These are phyloP conservation scores for Papilio elwesi DNA, from an alignment of 2,888 invertebrate genomes.

Conservation along the genomic window DNA sequence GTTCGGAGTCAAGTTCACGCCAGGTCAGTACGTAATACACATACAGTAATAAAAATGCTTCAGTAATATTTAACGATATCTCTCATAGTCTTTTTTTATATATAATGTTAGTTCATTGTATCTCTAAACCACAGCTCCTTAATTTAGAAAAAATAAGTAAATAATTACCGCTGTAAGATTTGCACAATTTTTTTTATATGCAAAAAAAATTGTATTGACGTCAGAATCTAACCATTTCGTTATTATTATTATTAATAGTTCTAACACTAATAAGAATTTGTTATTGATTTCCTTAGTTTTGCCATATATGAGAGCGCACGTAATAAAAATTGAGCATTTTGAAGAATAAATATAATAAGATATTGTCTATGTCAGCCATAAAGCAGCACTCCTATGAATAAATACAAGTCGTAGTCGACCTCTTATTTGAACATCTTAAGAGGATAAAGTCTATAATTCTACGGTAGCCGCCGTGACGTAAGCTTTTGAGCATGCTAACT, in stretches of 20 bases:
- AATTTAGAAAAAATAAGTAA: no score
- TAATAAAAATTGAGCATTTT: conserved; percentile 8
- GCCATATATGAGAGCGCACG: neutral
- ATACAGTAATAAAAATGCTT: no score
- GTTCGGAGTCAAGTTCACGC: conserved; percentile 95
- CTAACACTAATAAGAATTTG: neutral
- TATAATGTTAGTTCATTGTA: no score
- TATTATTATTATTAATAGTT: neutral
- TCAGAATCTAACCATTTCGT: neutral
- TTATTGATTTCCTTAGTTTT: neutral
- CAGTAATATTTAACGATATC: no score
- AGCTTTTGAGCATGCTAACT: neutral
- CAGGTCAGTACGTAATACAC: conserved; percentile 83
- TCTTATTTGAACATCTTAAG: conserved; percentile 7
- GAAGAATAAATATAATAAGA: neutral
- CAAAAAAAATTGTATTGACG: no score
- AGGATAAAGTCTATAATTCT: conserved; percentile 19
- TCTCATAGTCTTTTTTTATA: no score
- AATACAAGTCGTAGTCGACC: conserved; percentile 6
- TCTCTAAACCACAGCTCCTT: no score
- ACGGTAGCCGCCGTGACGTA: conserved; percentile 1
- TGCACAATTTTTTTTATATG: neutral
- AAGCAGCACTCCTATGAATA: conserved; percentile 14
- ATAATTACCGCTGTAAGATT: neutral
- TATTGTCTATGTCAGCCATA: neutral